Conservation (phyloP, 2,113 vertebrate species). For the Paracanthobrama guichenoti region DNA sequence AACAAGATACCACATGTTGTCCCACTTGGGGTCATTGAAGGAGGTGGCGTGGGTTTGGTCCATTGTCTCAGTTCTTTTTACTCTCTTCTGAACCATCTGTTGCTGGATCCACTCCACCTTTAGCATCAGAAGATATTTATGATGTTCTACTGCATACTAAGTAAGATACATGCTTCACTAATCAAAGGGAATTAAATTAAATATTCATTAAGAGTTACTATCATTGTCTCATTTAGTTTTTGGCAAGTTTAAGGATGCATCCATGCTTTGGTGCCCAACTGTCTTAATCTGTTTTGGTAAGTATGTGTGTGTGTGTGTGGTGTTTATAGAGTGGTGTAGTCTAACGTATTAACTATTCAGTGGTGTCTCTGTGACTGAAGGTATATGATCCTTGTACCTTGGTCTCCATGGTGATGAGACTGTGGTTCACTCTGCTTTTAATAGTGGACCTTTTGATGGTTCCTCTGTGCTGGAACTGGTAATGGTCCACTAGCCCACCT, state of each 20-base stretch:
- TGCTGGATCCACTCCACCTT: slow-evolving; percentile 97
- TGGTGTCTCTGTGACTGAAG: slow-evolving; percentile 56
- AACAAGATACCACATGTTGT: slow-evolving; percentile 92
- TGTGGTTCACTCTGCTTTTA: slow-evolving; percentile 84
- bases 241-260: slow-evolving; percentile 19
- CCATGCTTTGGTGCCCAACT: not conserved
- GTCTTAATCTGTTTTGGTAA: not conserved
- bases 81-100: slow-evolving; percentile 85
- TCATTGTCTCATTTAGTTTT: slow-evolving; percentile 12
- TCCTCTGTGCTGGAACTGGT: slow-evolving; percentile 87
- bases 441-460: slow-evolving; percentile 84
- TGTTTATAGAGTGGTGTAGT: slow-evolving; percentile 48
- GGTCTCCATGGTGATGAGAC: slow-evolving; percentile 86
- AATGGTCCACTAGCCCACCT: slow-evolving; percentile 85
- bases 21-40: slow-evolving; percentile 86
- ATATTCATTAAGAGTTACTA: slow-evolving; percentile 28
- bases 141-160: not conserved
- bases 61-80: slow-evolving; percentile 82
- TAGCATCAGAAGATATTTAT: slow-evolving; percentile 48
- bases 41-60: slow-evolving; percentile 48
- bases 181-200: slow-evolving; percentile 35
- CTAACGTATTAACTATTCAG: slow-evolving; percentile 71
- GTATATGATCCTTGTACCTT: slow-evolving; percentile 84
- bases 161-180: slow-evolving; percentile 24
- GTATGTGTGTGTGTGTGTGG: slow-evolving; percentile 33